Evolutionary conservation across 23 tunicate genomes (phyloP), one percentile per base, ranked within the genome.

Genomic region (Botrylloides violaceus): DNA sequence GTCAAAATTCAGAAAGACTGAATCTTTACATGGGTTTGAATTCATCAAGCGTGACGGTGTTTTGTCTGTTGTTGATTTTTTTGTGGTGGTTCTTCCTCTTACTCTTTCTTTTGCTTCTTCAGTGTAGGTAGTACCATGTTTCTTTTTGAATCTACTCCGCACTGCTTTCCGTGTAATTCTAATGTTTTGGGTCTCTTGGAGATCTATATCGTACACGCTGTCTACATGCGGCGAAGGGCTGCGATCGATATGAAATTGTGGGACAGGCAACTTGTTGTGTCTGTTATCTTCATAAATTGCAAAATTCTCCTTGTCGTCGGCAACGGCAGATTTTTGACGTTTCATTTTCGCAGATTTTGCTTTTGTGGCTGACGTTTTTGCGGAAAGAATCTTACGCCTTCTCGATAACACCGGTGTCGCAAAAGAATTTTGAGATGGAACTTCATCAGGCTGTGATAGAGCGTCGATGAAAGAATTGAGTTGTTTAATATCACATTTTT

Each of bases 41-140:
- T n/a, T n/a, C 24, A 60, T 25, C 22, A 1, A 18, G 26, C 30
- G 32, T 18, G 65, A 60, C n/a, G 24, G 0, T 15, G 30, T 26
- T 22, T 20, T 28, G n/a, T 49, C 21, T 25, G 65, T 15, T 25
- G 65, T 25, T 60, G 53, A 43, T 43, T 43, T 63, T 4, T 33
- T 33, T 63, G 26, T 63, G 3, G 35, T 34, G 12, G 33, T 28
- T 29, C 70, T 38, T 32, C 56, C 74, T 4, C 74, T 24, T 20
- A 68, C 58, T 22, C 32, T 36, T 61, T 84, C 92, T 38, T 36
- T 58, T 35, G 77, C 83, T 26, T 78, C 83, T 9, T 72, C 71
- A 20, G 83, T 63, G 66, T 84, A 84, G 34, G 64, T 62, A 32
- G 83, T 79, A 2, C 83, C 92, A 43, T 35, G 34, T 78, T 78